Base-by-base conservation (phyloP, 2,888 invertebrate species). In the Metacarcinus magister region DNA sequence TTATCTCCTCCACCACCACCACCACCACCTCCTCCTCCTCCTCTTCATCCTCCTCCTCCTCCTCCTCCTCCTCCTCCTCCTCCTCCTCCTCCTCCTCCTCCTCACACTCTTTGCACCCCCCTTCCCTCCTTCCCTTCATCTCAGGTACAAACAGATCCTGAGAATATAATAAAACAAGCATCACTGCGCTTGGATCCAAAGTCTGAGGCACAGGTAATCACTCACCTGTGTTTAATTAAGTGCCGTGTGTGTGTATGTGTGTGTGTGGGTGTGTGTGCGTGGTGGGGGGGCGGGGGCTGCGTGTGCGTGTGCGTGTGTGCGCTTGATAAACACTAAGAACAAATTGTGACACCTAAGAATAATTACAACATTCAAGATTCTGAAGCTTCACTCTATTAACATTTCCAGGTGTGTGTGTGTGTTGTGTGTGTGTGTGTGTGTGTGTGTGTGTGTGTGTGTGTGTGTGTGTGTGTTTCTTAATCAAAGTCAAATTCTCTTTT, bases 341-440 rank as follows among this genome's bases (percentile, higher is more conserved):
- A 91, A 44, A 91, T 91, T 91, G 46, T 91, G 91, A 91, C 48
- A 91, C 32, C 44, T 46, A 48, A 91, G 91, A 91, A 91, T 91
- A 91, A 91, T 91, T 91, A 91, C 44, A 46, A 46, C 28, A 44
- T 91, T 43, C 91, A 91, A 39, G 91, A 91, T 44, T 23, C 13
- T 91, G n/a, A 91, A 13, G 44, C 19, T 91, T 5, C 44, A 91
- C 28, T 93, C 0, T 23, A 23, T 67, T 43, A 93, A 67, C 39
- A 54, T 93, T 67, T 32, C 4, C 46, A 48, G 82, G 82, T 5
- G 82, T 32, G 82, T 28, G 82, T 32, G 82, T 82, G 28, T 82
- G 82, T 82, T 82, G 54, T 54, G 54, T 54, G 54, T 54, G 54
- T 54, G 54, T 54, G 54, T 54, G 54, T 54, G 54, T 54, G 54